Base-by-base conservation (phyloP, 2,797 vertebrate species). In the Delichon dasypus region DNA sequence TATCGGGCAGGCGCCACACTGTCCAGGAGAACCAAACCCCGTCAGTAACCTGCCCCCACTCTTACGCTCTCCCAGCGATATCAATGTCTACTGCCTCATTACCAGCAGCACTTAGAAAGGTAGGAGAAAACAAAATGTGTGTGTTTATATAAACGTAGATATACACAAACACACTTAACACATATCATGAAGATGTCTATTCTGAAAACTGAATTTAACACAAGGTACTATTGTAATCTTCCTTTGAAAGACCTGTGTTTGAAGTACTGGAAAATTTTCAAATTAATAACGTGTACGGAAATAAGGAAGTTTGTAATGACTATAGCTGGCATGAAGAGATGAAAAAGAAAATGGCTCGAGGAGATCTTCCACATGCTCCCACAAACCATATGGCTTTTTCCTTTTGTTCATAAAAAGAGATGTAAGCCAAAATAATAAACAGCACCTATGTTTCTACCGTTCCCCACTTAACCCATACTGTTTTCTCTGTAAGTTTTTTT, bases 41-140 rank as follows among this genome's bases (percentile, higher is more conserved):
- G 1, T 25, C 96, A 45, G 29, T 81, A n/a, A 57, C 74, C 53
- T 74, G 61, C 62, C 74, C 93, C 34, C 97, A 87, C 53, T 61
- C 93, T 50, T 74, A 88, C 0, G 44, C 61, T 57, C 48, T 94
- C 54, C 57, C 83, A 66, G 88, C 97, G 0, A 89, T 71, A 61
- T 89, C 95, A 54, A 79, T 90, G 70, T 93, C 97, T 90, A 96
- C 87, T 30, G 72, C 96, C 81, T 70, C 91, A 36, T 88, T 98
- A 18, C 94, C 96, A 55, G 78, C 90, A 80, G 89, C 95, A 8
- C 88, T 97, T 50, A 96, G 88, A 97, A 98, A 98, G 98, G 98
- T 98, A 98, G 96, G 95, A 53, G 36, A 72, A 51, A 71, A 48
- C 16, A 6, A 58, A 79, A 51, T 45, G 9, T 2, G 2, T 13